Evolutionary conservation across 2,797 vertebrate species (phyloP), one percentile per base, ranked within the genome.

Genomic region (Aulostomus chinensis): DNA sequence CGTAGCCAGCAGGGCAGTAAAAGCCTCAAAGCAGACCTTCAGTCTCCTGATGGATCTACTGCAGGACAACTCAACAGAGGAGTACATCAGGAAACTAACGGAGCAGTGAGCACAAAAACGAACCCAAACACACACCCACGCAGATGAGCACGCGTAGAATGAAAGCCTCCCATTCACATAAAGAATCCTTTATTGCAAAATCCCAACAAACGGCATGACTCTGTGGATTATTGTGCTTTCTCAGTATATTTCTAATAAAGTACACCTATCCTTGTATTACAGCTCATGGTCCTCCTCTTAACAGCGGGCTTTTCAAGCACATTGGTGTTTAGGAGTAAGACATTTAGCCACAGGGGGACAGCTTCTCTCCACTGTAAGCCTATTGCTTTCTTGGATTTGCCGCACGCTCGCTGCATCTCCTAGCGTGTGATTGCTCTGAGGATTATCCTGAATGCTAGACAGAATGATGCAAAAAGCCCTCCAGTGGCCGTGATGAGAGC

Each of bases 61-160:
- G 62, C 85, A 87, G 14, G 88, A 88, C 52, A 88, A 84, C 4
- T 29, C 11, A 0, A 85, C 73, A 0, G 26, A 49, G 83, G 84
- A 85, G 15, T 79, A 54, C 28, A 88, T 88, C 82, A 68, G 0
- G 1, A 84, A 88, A 38, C 89, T 96, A 81, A 92, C 92, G 45
- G 83, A 90, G 1, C 83, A 90, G 95, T 97, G 64, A 93, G 94
- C 67, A 42, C 68, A 49, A 59, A 26, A 43, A 33, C 22, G 2
- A 21, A 53, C 24, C 45, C 39, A 46, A 47, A 49, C 59, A 66
- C 35, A 61, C 26, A 9, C 34, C 35, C 51, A 47, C 49, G 1
- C 41, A 50, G 34, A 59, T 50, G 25, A 33, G 34, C 43, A 46
- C 58, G 31, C 34, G 39, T 48, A 45, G 9, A 45, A 25, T 50